Base-by-base conservation (phyloP, 2,113 vertebrate genomes). In the Syngnathus typhle region DNA sequence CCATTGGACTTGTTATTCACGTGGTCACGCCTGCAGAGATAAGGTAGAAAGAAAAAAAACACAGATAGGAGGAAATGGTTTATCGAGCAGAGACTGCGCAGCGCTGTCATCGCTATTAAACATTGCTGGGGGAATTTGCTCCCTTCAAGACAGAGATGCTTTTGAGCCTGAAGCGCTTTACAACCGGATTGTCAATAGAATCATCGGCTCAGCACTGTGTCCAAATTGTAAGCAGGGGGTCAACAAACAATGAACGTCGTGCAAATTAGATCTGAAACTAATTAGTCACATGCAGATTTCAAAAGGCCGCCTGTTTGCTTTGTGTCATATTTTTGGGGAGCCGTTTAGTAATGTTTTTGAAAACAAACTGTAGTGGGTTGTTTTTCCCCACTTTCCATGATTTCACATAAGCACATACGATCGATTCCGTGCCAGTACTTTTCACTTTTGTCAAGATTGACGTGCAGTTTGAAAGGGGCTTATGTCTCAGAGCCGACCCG, bases 1-100 rank as follows among this genome's bases (percentile, higher is more conserved):
- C 97, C 97, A 99, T 99, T 79, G 81, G 85, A 81, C 62, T 78
- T 91, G 83, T 90, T 90, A 92, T 92, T 92, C 85, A 87, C 85
- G 82, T 87, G 90, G 85, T 89, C 86, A 88, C 90, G 85, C 92
- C 96, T 96, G 80, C n/a, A 88, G 79, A 65, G 23, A 75, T 13
- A 69, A 77, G 62, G 86, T 46, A 79, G 23, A 82, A 27, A 78
- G 21, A 27, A 32, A 32, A 32, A 32, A 74, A 21, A 55, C 16
- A 71, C 60, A 36, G 32, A 51, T 37, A 63, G 44, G 78, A 23
- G 52, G 19, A 39, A 23, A 47, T 23, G 1, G 55, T 79, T 78
- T 63, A 63, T n/a, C n/a, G 64, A 75, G 67, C 44, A 64, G 13
- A 44, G 23, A 69, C 65, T 4, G 46, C 47, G 70, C 54, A 62